Base-by-base conservation (phyloP, 1,140 invertebrate genomes). In the Eupristina koningsbergeri region DNA sequence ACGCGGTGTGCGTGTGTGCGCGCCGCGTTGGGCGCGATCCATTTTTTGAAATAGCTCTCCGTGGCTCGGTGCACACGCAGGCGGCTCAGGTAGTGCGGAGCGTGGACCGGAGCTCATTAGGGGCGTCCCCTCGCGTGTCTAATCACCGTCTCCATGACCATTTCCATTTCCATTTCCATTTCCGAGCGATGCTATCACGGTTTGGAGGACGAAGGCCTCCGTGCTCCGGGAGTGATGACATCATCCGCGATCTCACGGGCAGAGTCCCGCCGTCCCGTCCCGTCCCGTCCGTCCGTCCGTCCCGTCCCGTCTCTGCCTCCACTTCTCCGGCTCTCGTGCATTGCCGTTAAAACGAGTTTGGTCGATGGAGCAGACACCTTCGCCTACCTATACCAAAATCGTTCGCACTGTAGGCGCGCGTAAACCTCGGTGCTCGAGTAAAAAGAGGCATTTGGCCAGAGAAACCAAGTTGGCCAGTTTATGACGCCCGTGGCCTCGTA, bases 101-200 rank as follows among this genome's bases (percentile, higher is more conserved):
- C 15, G 29, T 34, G 11, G 34, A 15, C 34, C 22, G 19, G 7
- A n/a, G 5, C 8, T 2, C n/a, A 6, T 13, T 22, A 39, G 61
- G n/a, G 45, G 73, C 26, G 34, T 26, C 69, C 45, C 15, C n/a
- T 6, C 22, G 58, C 34, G 19, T 53, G 41, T 45, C 29, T 34
- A 41, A 76, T 64, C 15, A n/a, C n/a, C 50, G 3, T 67, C 31
- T 0, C 9, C 31, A 6, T 81, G 81, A 81, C n/a, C 58, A 41
- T 53, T 73, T 78, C 84, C 85, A 86, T 85, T 87, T 86, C 71
- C 47, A 80, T 76, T n/a, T 81, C 84, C 85, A 86, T 85, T 87
- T 86, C 71, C 47, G 81, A 73, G 26, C 81, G 84, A 86, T 88
- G 84, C 84, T 88, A 85, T 88, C 87, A 88, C 87, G 61, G 78